Evolutionary conservation across 1,140 invertebrate genomes (phyloP).

Genomic region (Eufriesea mexicana): DNA sequence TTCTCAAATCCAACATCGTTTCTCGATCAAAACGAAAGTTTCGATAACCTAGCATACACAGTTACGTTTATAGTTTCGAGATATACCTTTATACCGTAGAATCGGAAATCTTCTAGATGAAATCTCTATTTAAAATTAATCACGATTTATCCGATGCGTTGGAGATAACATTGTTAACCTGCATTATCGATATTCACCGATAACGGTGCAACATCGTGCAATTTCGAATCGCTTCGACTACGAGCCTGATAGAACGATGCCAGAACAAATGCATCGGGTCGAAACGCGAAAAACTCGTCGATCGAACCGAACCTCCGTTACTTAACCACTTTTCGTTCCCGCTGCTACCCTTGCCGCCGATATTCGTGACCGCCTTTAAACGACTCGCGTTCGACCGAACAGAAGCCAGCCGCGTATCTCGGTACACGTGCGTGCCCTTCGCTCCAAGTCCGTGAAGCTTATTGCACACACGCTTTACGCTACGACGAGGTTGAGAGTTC

Average conservation of each 20-base stretch:
- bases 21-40: not conserved
- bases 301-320: not conserved
- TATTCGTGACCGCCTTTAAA: not conserved
- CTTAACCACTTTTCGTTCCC: not conserved
- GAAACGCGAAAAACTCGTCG: not conserved
- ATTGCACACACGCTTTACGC: conserved; percentile 56
- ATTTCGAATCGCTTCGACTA: not conserved
- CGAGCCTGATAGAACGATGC: too few relatives aligned
- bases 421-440: conserved; percentile 62
- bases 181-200: conserved; percentile 1
- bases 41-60: not conserved
- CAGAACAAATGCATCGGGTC: too few relatives aligned
- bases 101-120: too few relatives aligned
- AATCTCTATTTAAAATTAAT: too few relatives aligned
- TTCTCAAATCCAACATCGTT: too few relatives aligned
- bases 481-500: conserved; percentile 69
- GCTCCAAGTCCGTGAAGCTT: conserved; percentile 58
- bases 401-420: not conserved
- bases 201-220: not conserved
- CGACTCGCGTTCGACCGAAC: not conserved
- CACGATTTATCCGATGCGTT: too few relatives aligned
- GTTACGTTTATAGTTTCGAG: too few relatives aligned
- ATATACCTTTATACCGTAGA: too few relatives aligned
- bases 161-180: not conserved
- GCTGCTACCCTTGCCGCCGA: not conserved